Evolutionary conservation across 2,888 invertebrate genomes (phyloP), one percentile per base, ranked within the genome.

Genomic region (Cryptus viduatorius): DNA sequence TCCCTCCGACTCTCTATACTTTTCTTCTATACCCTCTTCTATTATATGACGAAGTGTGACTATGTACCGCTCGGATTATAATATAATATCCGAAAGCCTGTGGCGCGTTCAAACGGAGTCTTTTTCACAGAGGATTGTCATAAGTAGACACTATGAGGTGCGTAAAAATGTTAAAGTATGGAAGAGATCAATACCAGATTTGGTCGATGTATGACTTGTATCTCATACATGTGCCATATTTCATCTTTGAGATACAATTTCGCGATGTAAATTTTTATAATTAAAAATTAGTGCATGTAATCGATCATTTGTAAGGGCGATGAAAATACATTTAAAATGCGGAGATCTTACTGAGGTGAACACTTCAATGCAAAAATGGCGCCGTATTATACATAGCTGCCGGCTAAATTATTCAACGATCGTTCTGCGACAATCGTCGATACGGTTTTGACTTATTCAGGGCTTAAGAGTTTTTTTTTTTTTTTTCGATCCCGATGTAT

Each of bases 21-120:
- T 76, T 85, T 85, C 78, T 81, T 83, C 75, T 37, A 37, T 37
- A 37, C 37, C 37, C 73, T 73, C 76, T 75, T 72, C 50, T 73
- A 76, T 86, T 72, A 53, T 71, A 44, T 29, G 12, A 48, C 77
- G 12, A 71, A 64, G 53, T 76, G 53, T 48, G 67, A 61, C 64
- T 44, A 37, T 53, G 42, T 69, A 56, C 90, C 80, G 86, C 83
- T 79, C 84, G 90, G 92, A 93, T 93, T 93, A 92, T 92, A 92
- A 91, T 93, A 91, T 91, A 92, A 92, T 92, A 92, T 92, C 87
- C 84, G 61, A 42, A 72, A 29, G 46, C 53, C 37, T 42, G 46
- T 19, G 29, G 46, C 71, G 46, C 71, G 75, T 71, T 78, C 64
- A 56, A 53, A 76, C 75, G 50, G 29, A 56, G 50, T 53, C 42